Evolutionary conservation across 2,113 vertebrate species (phyloP).

Genomic region (Petrocephalus microphthalmus): DNA sequence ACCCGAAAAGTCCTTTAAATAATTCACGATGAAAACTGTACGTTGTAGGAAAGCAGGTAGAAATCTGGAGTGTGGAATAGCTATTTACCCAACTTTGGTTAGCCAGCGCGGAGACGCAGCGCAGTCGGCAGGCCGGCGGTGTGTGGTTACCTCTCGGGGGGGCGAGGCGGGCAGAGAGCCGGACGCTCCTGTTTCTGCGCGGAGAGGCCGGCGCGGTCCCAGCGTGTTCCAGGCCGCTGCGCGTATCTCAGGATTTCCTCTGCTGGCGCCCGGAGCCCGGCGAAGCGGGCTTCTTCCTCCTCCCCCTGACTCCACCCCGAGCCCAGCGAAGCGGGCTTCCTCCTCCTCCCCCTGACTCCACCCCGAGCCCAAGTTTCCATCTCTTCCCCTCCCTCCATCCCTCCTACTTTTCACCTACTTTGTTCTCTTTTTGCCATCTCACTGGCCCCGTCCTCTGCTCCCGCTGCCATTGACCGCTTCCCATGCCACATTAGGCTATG

Average conservation of each 20-base stretch:
- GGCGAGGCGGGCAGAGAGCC: not conserved
- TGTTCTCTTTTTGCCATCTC: not conserved
- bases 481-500: not conserved
- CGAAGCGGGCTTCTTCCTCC: conserved; percentile 34
- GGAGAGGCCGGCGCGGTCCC: not conserved
- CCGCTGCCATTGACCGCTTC: not conserved
- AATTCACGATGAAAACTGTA: not conserved
- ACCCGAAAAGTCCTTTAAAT: not conserved
- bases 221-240: not conserved
- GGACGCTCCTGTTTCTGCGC: not conserved
- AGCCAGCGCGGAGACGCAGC: not conserved
- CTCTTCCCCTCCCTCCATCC: conserved; percentile 18
- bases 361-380: conserved; percentile 33
- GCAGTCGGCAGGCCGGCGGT: not conserved
- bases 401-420: conserved; percentile 5
- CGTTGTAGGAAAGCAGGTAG: not conserved
- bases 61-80: not conserved
- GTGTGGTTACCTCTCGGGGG: conserved; percentile 37
- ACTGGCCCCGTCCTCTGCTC: not conserved
- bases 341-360: conserved; percentile 28
- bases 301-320: conserved; percentile 33
- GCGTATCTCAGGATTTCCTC: conserved; percentile 46
- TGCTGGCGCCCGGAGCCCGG: conserved; percentile 28
- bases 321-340: conserved; percentile 32
- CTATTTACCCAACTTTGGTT: not conserved